phyloP scores from a whole-genome alignment of 1,140 invertebrate species.

The Acromyrmex charruanus region DNA sequence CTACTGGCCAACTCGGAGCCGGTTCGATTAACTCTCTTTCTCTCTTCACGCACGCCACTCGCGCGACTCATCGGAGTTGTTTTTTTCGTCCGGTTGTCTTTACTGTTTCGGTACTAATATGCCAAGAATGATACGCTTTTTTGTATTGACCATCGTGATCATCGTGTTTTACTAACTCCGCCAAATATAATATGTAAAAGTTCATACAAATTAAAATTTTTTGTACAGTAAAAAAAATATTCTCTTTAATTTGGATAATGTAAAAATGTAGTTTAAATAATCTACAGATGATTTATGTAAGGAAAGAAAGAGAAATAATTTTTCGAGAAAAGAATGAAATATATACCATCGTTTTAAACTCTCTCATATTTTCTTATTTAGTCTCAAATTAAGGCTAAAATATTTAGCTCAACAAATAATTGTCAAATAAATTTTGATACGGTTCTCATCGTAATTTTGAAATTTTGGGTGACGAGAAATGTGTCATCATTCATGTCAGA shows the following conservation, averaged over 20 bases:
- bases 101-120: constrained; percentile 56
- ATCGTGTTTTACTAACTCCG: neutral
- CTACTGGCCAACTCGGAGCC: constrained; percentile 14
- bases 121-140: neutral
- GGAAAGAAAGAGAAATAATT: neutral
- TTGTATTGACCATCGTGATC: neutral
- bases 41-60: constrained; percentile 59
- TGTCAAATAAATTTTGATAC: neutral
- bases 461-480: neutral
- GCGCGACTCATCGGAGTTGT: constrained; percentile 71
- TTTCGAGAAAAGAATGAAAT: neutral
- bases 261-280: neutral
- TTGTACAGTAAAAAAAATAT: neutral
- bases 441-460: neutral
- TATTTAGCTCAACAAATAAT: neutral
- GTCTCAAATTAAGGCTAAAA: neutral
- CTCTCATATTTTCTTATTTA: neutral
- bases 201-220: neutral
- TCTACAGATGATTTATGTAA: neutral
- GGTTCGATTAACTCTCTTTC: constrained; percentile 73
- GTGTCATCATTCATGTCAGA: constrained; percentile 37
- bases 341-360: neutral
- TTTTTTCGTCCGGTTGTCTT: constrained; percentile 64
- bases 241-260: neutral
- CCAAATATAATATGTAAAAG: neutral